phyloP scores from a whole-genome alignment of 2,888 invertebrate species.

The Trileptium ribeirensis region DNA sequence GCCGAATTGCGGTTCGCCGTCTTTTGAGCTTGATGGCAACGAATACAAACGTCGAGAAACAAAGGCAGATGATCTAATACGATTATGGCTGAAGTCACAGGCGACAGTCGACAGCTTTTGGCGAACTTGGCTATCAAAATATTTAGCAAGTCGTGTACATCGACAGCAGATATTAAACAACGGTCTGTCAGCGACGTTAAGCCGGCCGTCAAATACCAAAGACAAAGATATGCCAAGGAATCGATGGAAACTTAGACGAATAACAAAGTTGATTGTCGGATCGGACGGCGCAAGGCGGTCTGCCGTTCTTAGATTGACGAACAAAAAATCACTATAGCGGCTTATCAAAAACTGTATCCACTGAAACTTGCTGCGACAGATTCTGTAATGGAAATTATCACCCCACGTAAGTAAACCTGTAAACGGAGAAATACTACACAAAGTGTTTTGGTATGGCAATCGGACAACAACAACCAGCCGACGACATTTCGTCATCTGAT shows the following conservation, averaged over 20 bases:
- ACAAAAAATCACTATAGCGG: not conserved
- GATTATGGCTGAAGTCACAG: not conserved
- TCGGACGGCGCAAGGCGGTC: not conserved
- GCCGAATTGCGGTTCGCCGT: not conserved
- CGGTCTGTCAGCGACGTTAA: too few species aligned
- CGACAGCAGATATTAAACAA: too few species aligned
- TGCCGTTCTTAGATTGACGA: not conserved
- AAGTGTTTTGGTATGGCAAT: too few species aligned
- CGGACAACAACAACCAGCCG: too few species aligned
- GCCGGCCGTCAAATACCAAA: not conserved
- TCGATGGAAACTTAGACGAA: not conserved
- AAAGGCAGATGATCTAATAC: not conserved
- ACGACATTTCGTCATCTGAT: too few species aligned
- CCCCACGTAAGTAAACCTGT: too few species aligned
- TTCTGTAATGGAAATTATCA: too few species aligned
- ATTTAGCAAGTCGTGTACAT: not conserved
- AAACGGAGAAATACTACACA: too few species aligned
- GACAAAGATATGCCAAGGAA: constrained; percentile 2
- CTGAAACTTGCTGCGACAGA: too few species aligned
- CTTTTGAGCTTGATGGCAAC: too few species aligned
- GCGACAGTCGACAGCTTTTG: not conserved
- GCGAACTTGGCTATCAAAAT: not conserved
- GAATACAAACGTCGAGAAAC: not conserved
- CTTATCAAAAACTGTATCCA: not conserved
- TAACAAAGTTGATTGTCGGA: not conserved